Conservation (phyloP, 2,888 invertebrate genomes). For the Tenthredo notha region DNA sequence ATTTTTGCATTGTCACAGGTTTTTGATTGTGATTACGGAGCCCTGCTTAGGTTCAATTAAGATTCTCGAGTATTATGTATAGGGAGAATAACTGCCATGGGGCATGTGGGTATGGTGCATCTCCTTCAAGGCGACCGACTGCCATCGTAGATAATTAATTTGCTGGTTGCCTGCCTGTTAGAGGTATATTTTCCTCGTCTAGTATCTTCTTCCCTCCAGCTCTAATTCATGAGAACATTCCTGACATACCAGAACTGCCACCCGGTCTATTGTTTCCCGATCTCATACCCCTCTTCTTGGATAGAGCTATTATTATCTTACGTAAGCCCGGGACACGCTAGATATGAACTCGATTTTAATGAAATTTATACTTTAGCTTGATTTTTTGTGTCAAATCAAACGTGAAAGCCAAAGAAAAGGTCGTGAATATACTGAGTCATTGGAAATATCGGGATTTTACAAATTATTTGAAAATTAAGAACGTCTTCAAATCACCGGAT, state of each 20-base stretch:
- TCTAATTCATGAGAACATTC: conserved; percentile 44
- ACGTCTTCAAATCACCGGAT: too few relatives aligned
- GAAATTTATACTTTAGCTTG: background rate
- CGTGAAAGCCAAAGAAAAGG: background rate
- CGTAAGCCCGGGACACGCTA: conserved; percentile 14
- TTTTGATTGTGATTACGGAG: background rate
- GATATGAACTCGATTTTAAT: conserved; percentile 8
- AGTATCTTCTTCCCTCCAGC: background rate
- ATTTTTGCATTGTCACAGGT: too few relatives aligned
- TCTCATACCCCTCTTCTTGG: background rate
- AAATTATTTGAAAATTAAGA: too few relatives aligned
- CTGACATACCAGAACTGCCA: conserved; percentile 37
- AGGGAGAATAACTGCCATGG: background rate
- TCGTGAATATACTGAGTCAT: background rate
- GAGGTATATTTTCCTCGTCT: conserved; percentile 37
- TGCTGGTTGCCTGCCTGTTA: conserved; percentile 8
- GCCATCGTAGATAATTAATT: conserved; percentile 38
- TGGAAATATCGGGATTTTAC: background rate
- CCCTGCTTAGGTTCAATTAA: background rate
- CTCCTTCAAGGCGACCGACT: conserved; percentile 27
- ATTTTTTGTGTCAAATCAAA: background rate
- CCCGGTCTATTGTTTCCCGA: conserved; percentile 37
- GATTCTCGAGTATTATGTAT: background rate
- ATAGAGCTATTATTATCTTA: conserved; percentile 26
- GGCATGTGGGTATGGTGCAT: background rate